Base-by-base conservation (phyloP, 2,797 vertebrate species). In the Liparis tanakae region DNA sequence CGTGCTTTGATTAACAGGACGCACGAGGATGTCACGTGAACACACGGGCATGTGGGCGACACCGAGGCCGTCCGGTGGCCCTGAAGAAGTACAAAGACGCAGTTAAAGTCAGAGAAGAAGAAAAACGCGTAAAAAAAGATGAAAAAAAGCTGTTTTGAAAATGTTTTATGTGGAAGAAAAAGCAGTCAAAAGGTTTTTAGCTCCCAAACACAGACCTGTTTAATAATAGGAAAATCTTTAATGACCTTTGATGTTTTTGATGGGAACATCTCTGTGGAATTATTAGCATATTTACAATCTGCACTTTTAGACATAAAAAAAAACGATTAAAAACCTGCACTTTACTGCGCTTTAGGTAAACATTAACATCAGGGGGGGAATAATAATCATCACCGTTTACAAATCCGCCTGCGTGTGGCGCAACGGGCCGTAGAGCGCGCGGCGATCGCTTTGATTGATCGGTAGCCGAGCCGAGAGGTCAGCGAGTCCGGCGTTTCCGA, bases 401-500 rank as follows among this genome's bases (percentile, higher is more conserved):
- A 63, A 69, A 74, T 63, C 33, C 34, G n/a, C 39, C 9, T 51
- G 70, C 51, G 25, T 30, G 25, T 30, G 25, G 25, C 4, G 25
- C 34, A 66, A 64, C n/a, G 41, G 41, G 41, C 46, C 33, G 18
- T 20, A 15, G 33, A 37, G 43, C 5, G 18, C 9, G 15, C 6
- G 51, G 53, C 22, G 62, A 71, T 74, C 67, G 6, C 44, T 60
- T 43, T 85, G 87, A 89, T 66, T 85, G 85, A 92, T 91, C 78
- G 55, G 70, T 39, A 33, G 64, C 46, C 17, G 69, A 58, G 70
- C 63, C 1, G 41, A 43, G 77, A 65, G 88, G 88, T 89, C 85
- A 67, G 58, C 0, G 22, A 70, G 82, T 86, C 76, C 74, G 53
- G 63, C 60, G 89, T 46, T 33, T 56, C 80, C 80, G 76, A 82